A percentile compares a stretch with the other conserved stretches of the same genome.
phyloP scores from a whole-genome alignment of 2,888 invertebrate species.

The Anaspis maculata region DNA sequence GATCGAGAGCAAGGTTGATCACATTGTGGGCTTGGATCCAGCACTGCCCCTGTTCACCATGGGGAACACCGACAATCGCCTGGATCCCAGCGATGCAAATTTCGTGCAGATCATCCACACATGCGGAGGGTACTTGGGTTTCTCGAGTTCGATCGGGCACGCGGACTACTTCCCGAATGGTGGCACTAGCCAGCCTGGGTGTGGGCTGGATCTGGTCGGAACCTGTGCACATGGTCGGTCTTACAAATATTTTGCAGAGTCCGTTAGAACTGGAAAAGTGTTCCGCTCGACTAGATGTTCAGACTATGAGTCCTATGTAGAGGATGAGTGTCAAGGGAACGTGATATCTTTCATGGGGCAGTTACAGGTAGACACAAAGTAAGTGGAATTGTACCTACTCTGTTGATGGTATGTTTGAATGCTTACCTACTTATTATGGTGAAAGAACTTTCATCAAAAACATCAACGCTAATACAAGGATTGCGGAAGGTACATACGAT shows the following conservation, averaged over 20 bases:
- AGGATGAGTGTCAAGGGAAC: conserved; percentile 15
- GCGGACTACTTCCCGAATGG: conserved; percentile 38
- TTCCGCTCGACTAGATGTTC: conserved; percentile 17
- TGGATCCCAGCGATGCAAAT: conserved; percentile 31
- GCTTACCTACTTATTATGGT: too few relatives aligned
- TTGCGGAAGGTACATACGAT: too few relatives aligned
- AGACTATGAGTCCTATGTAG: conserved; percentile 11
- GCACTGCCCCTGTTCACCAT: conserved; percentile 29
- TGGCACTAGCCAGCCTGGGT: conserved; percentile 34
- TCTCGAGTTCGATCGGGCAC: conserved; percentile 26
- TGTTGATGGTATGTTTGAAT: too few relatives aligned
- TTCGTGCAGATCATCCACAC: conserved; percentile 38
- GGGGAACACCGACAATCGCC: conserved; percentile 23
- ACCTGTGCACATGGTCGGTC: conserved; percentile 42
- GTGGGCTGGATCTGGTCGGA: conserved; percentile 28
- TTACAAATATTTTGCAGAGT: conserved; percentile 41
- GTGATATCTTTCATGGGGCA: conserved; percentile 14
- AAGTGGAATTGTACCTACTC: too few relatives aligned
- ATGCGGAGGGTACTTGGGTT: conserved; percentile 18
- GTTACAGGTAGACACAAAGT: too few relatives aligned
- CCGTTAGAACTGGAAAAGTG: conserved; percentile 24
- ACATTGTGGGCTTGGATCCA: conserved; percentile 36
- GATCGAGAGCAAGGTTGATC: conserved; percentile 18
- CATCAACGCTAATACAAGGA: too few relatives aligned
- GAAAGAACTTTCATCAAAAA: conserved; percentile 15